Evolutionary conservation across 2,113 vertebrate genomes (phyloP), one percentile per base, ranked within the genome.

Genomic region (Pelvicachromis taeniatus): DNA sequence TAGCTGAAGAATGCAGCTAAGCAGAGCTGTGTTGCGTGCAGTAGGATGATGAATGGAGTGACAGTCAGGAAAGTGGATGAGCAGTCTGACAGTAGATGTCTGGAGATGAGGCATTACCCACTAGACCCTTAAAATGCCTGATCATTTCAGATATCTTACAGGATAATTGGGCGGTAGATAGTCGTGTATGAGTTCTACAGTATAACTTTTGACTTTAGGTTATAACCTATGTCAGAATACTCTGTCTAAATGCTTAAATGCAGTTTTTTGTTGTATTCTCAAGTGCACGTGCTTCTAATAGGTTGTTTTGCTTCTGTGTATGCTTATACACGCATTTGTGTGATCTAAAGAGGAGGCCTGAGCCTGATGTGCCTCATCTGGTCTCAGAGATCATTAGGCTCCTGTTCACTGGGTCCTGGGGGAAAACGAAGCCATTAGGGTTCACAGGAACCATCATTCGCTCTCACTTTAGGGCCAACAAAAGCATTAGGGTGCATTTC

Each of bases 31-130:
- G 86, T 90, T 88, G 87, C 73, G 83, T 87, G 91, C 82, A 52
- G 88, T 4, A 2, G 63, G 79, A 93, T 95, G 95, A 95, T 95
- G 86, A 85, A 95, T 94, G 92, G 85, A 93, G 91, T 94, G 93
- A 94, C 91, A 91, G 91, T 88, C 86, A 33, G 82, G 87, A 82
- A 87, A 90, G 83, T 68, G 85, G 89, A 83, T 87, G 88, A 90
- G 77, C 45, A 45, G 81, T 87, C 86, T 88, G 82, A 88, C 84
- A 26, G 50, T 86, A 40, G 59, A 90, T 81, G 90, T 93, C 84
- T 88, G 84, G 83, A 93, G 81, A 73, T 21, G 78, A 87, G 91
- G 86, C 77, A 88, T 79, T 85, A 52, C 63, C 52, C 59, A 55
- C 68, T 61, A 85, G 59, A 86, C 29, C 77, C 83, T 65, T 61